Evolutionary conservation across 2,888 invertebrate species (phyloP), one percentile per base, ranked within the genome.

Genomic region (Gastrophysa polygoni): DNA sequence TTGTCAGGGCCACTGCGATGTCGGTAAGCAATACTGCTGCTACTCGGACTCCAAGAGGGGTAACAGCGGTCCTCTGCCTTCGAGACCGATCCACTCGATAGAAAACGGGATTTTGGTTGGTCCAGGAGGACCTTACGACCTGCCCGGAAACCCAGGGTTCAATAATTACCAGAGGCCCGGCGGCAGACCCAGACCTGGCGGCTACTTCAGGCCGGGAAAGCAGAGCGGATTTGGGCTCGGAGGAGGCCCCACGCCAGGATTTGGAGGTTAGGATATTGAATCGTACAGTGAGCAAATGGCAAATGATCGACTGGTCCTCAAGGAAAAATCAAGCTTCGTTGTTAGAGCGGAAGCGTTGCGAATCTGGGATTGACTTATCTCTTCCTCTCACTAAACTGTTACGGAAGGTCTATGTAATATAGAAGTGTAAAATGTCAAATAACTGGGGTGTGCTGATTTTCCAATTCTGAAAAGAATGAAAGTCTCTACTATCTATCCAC

Each of bases 1-100:
- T n/a, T n/a, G n/a, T n/a, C 82, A 89, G 89, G 87, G 86, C 10
- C 84, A 85, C 17, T 90, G 90, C 71, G 87, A 87, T 28, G 79
- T 80, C 0, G 87, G 87, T 7, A 88, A 87, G 75, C 85, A 83
- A 68, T 85, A 89, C 64, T 90, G 90, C 75, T 90, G 90, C 73
- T 87, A 85, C 78, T 84, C 84, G 59, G 75, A 73, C 3, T 74
- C 77, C 49, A 73, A 71, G 50, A 63, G 59, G n/a, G 61, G 66
- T 28, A 63, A 69, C 24, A 16, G 75, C 1, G 77, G 78, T 11
- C 77, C 78, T 2, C 55, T 74, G 16, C 81, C 82, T 0, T 73
- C 72, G 38, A 71, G 76, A 46, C 81, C 81, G 0, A 68, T 77
- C 8, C 78, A 82, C 67, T 79, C 80, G 1, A 73, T 75, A 1